Evolutionary conservation across 2,113 vertebrate genomes (phyloP).

Genomic region (Toxotes chatareus): DNA sequence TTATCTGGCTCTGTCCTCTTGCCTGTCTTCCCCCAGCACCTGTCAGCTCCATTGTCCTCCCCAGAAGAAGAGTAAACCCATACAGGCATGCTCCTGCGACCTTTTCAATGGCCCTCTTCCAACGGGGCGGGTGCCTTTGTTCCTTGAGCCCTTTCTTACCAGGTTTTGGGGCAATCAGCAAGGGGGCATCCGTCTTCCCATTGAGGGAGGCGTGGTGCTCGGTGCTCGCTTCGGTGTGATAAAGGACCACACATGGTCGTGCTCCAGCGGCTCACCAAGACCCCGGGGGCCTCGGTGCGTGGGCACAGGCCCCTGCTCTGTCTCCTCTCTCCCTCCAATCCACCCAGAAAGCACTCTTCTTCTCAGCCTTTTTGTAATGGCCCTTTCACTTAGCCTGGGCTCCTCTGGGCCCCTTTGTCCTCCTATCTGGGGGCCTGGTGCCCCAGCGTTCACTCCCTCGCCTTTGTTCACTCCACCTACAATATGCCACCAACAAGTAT

Average conservation of each 20-base stretch:
- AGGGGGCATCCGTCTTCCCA: constrained; percentile 74
- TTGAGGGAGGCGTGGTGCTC: constrained; percentile 68
- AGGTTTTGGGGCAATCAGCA: constrained; percentile 65
- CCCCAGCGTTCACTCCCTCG: constrained; percentile 66
- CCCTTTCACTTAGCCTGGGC: constrained; percentile 69
- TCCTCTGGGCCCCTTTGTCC: constrained; percentile 75
- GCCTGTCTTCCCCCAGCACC: constrained; percentile 67
- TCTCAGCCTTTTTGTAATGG: constrained; percentile 77
- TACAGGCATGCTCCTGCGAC: constrained; percentile 58
- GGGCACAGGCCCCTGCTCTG: constrained; percentile 56
- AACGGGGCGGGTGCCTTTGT: constrained; percentile 66
- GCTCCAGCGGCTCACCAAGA: constrained; percentile 68
- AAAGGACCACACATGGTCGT: constrained; percentile 85
- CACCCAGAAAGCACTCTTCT: constrained; percentile 60
- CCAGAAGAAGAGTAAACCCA: constrained; percentile 59
- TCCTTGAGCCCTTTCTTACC: constrained; percentile 68
- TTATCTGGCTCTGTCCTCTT: constrained; percentile 29
- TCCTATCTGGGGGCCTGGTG: constrained; percentile 55
- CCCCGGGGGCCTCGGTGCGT: constrained; percentile 44
- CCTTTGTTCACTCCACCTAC: constrained; percentile 77
- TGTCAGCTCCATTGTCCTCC: constrained; percentile 74
- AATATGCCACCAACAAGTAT: constrained; percentile 79
- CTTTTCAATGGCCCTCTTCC: constrained; percentile 62
- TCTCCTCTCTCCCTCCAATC: constrained; percentile 54
- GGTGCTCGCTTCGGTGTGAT: constrained; percentile 69